phyloP scores from a whole-genome alignment of 2,113 vertebrate species.

The Carollia perspicillata region DNA sequence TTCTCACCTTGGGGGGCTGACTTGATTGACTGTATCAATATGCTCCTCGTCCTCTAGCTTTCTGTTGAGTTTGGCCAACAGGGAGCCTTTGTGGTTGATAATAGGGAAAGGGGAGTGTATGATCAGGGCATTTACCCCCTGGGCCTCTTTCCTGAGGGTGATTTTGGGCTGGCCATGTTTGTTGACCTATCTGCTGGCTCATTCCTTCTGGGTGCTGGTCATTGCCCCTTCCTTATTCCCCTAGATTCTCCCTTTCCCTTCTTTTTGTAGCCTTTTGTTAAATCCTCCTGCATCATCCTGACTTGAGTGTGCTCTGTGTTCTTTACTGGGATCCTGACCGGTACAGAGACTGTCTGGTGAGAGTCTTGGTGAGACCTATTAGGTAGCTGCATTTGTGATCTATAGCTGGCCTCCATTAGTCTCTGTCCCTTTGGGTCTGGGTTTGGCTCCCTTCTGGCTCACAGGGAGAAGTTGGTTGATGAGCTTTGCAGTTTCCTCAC shows the following conservation, averaged over 20 bases:
- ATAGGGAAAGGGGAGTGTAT: neutral
- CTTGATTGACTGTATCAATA: neutral
- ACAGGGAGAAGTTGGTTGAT: neutral
- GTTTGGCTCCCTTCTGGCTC: neutral
- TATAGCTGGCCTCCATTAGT: too few relatives aligned
- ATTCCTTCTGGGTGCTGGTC: neutral
- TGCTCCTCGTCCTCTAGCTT: neutral
- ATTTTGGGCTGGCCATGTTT: neutral
- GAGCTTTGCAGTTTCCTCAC: neutral
- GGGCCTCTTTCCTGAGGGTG: neutral
- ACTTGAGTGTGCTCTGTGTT: too few relatives aligned
- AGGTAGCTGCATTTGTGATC: too few relatives aligned
- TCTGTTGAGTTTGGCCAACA: neutral
- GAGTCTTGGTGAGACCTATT: neutral
- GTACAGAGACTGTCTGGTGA: neutral
- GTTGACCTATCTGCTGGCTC: neutral
- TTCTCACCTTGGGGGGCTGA: neutral
- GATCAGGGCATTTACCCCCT: neutral
- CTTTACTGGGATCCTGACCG: neutral
- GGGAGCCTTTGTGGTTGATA: neutral
- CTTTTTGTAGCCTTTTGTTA: neutral
- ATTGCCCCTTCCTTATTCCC: neutral
- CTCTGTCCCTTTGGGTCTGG: too few relatives aligned
- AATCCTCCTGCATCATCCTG: neutral
- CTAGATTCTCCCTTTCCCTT: neutral